Conservation (phyloP, 1,140 invertebrate species). For the Schlechtendalia chinensis region DNA sequence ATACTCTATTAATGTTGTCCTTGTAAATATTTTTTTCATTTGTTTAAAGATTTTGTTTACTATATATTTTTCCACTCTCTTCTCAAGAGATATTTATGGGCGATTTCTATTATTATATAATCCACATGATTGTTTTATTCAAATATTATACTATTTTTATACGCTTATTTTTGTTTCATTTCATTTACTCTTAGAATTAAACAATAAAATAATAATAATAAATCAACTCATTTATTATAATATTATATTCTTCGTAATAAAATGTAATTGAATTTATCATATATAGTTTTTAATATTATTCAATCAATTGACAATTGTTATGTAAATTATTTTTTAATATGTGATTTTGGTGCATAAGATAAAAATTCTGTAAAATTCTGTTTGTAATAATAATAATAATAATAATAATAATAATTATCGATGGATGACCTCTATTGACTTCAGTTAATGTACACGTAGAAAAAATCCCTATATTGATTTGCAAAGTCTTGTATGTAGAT, state of each 20-base stretch:
- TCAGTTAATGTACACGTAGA: not conserved
- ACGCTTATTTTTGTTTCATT: constrained; percentile 40
- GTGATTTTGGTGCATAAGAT: not conserved
- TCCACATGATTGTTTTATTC: constrained; percentile 16
- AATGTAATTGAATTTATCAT: not conserved
- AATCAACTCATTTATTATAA: not conserved
- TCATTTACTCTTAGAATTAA: not conserved
- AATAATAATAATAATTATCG: not conserved
- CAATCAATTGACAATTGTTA: not conserved
- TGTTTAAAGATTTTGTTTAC: not conserved
- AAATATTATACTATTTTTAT: constrained; percentile 43
- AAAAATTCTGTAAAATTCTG: not conserved
- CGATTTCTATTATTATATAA: constrained; percentile 34
- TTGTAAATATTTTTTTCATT: constrained; percentile 32
- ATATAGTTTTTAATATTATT: not conserved
- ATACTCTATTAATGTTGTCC: not conserved
- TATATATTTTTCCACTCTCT: not conserved
- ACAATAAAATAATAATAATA: not conserved
- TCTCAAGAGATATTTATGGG: not conserved
- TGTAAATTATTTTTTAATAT: not conserved
- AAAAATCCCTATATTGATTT: not conserved
- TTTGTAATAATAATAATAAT: not conserved
- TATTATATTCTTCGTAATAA: constrained; percentile 26
- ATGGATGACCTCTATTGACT: not conserved
- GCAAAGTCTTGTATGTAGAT: not conserved